Evolutionary conservation across 2,797 vertebrate genomes (phyloP), one percentile per base, ranked within the genome.

Genomic region (Tokudaia muenninki): DNA sequence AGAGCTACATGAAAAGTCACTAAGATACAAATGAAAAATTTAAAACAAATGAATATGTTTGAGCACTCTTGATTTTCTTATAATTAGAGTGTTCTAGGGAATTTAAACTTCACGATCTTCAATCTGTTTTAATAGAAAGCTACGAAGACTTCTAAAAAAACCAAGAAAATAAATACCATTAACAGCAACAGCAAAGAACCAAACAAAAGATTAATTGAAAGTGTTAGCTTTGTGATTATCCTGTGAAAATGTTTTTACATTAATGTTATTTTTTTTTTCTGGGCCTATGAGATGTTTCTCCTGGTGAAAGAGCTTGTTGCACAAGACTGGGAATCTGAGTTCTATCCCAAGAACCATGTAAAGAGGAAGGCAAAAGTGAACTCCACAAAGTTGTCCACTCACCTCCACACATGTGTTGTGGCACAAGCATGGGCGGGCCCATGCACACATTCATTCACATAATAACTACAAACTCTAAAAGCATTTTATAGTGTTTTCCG

Each of bases 61-160:
- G 84, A 37, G 17, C 21, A 82, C 50, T 91, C 81, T 57, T 74
- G 82, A 50, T 70, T 77, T 61, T n/a, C 37, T 83, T 61, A 61
- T 21, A 84, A 80, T 59, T 81, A 81, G 37, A 21, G 10, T 87
- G 37, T 47, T 55, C 19, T n/a, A 12, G 65, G 67, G 47, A 92
- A 44, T 61, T 61, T 55, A 86, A 77, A 90, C 47, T 81, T 77
- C 34, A 37, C 3, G 9, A 3, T 37, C 37, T 77, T 4, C 47
- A 6, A 10, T 88, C 7, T 47, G 47, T 13, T 72, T 61, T 17
- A 82, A 8, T 44, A 77, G 37, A 26, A 77, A 89, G 31, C n/a
- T 37, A 65, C 17, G 83, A 14, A 87, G 78, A 95, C 24, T 92
- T 92, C 31, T 11, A 72, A 88, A 72, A 63, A 34, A 88, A 81